Conservation (phyloP, 1,140 invertebrate species). For the Glomeris maerens region DNA sequence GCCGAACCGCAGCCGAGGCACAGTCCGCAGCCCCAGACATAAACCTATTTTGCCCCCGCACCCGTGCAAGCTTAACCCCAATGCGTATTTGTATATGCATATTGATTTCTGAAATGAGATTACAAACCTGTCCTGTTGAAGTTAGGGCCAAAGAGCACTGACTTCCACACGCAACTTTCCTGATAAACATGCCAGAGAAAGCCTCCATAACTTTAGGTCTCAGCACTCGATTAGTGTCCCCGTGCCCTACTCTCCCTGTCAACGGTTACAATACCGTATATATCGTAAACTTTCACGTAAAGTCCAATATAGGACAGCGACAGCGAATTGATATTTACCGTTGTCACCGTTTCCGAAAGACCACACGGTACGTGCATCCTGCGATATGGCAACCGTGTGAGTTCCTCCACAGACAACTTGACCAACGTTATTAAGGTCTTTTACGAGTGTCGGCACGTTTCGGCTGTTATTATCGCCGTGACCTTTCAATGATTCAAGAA, state of each 20-base stretch:
- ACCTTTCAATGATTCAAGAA: constrained; percentile 31
- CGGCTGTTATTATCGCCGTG: constrained; percentile 39
- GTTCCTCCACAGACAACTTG: constrained; percentile 47
- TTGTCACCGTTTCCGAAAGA: constrained; percentile 42
- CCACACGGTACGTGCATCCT: constrained; percentile 48
- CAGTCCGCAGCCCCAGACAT: constrained; percentile 46
- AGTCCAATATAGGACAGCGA: no score
- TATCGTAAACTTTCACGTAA: no score
- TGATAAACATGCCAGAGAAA: constrained; percentile 42
- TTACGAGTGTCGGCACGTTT: constrained; percentile 41
- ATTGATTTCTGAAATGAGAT: no score
- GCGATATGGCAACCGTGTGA: constrained; percentile 45
- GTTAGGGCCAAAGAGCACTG: constrained; percentile 47
- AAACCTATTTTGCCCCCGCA: constrained; percentile 38
- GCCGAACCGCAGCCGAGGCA: constrained; percentile 42
- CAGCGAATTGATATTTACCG: no score
- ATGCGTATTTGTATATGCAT: no score
- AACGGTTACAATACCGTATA: no score
- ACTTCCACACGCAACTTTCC: constrained; percentile 41
- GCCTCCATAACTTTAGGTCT: constrained; percentile 47
- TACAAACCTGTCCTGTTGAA: constrained; percentile 34
- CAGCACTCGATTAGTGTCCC: constrained; percentile 39
- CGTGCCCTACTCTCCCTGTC: constrained; percentile 46
- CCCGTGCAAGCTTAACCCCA: no score
- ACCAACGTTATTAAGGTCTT: constrained; percentile 40